phyloP scores from a whole-genome alignment of 2,797 vertebrate genomes.

The Tapirus indicus region DNA sequence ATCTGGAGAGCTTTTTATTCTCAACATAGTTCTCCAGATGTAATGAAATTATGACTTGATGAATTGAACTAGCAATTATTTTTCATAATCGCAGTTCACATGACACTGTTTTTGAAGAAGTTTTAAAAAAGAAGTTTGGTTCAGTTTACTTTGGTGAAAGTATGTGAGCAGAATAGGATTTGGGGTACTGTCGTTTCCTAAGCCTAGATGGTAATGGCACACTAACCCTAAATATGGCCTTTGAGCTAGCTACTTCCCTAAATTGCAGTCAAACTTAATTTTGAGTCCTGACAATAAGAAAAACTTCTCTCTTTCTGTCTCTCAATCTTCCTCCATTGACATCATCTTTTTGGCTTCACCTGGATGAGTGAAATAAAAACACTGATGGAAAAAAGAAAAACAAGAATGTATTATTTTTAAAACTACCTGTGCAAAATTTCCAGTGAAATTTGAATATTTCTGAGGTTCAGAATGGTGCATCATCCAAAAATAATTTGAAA shows the following conservation, averaged over 20 bases:
- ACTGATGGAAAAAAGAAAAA: not conserved
- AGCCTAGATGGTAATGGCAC: not conserved
- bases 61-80: slow-evolving; percentile 50
- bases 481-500: slow-evolving; percentile 42
- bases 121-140: not conserved
- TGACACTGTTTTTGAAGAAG: not conserved
- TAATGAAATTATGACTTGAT: slow-evolving; percentile 29
- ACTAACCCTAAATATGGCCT: slow-evolving; percentile 3
- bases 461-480: not conserved
- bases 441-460: not conserved
- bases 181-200: not conserved
- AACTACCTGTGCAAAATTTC: not conserved
- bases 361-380: not conserved
- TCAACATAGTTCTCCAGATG: not conserved
- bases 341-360: not conserved
- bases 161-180: not conserved
- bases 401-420: not conserved
- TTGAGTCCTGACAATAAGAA: not conserved
- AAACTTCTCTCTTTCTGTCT: not conserved
- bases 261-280: not conserved
- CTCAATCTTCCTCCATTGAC: not conserved
- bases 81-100: slow-evolving; percentile 35
- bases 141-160: slow-evolving; percentile 23
- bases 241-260: not conserved
- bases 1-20: not conserved